Conservation (phyloP, 2,797 vertebrate genomes). For the Sardinella longiceps region DNA sequence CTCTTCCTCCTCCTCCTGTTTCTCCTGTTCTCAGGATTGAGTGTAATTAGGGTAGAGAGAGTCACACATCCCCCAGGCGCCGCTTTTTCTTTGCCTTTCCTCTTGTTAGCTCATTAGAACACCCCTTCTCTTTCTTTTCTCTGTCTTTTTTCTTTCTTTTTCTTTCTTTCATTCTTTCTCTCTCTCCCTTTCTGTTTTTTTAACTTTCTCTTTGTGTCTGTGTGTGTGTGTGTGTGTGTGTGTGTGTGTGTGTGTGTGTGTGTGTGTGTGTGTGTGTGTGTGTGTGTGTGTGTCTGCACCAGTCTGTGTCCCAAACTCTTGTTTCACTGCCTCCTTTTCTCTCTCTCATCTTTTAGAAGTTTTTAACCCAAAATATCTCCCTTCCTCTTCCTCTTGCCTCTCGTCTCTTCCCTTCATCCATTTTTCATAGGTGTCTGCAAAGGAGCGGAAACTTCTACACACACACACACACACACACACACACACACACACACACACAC, state of each 20-base stretch:
- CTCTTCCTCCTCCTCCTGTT: slow-evolving; percentile 50
- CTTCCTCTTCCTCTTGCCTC: not conserved
- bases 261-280: slow-evolving; percentile 2
- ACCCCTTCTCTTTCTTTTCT: slow-evolving; percentile 40
- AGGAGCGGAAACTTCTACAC: not conserved
- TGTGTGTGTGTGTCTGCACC: slow-evolving; percentile 26
- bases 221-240: not conserved
- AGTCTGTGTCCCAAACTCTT: not conserved
- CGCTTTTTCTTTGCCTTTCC: slow-evolving; percentile 24
- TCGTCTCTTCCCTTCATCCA: not conserved
- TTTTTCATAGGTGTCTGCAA: not conserved
- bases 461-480: slow-evolving; percentile 4
- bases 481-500: not conserved
- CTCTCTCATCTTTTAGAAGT: not conserved
- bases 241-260: slow-evolving; percentile 27
- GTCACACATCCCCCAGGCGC: slow-evolving; percentile 53
- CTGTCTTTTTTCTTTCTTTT: not conserved
- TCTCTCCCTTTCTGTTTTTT: slow-evolving; percentile 41
- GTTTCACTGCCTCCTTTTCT: not conserved
- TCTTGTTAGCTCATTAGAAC: slow-evolving; percentile 23
- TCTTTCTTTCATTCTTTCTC: too few relatives aligned
- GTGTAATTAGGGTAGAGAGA: slow-evolving; percentile 66
- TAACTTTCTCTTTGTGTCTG: not conserved
- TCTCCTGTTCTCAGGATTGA: slow-evolving; percentile 54
- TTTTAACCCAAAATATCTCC: not conserved